phyloP scores from a whole-genome alignment of 1,140 invertebrate genomes.

The Drosophila jambulina region DNA sequence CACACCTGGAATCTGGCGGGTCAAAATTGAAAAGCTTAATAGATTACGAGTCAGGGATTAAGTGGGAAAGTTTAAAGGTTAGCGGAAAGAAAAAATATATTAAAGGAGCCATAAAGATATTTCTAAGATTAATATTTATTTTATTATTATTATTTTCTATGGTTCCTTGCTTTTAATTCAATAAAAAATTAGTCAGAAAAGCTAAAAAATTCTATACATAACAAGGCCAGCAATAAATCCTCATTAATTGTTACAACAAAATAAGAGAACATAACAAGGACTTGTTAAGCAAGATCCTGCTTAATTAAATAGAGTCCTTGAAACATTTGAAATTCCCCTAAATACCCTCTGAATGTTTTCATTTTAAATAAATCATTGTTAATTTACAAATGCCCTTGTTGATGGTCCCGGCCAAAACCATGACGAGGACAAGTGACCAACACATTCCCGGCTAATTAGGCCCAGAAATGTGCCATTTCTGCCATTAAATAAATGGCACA shows the following conservation, averaged over 20 bases:
- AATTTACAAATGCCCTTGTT: constrained; percentile 29
- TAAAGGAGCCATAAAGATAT: background rate
- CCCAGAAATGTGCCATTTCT: constrained; percentile 41
- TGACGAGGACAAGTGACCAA: constrained; percentile 23
- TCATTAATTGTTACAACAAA: background rate
- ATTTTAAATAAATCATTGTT: constrained; percentile 35
- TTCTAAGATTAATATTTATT: background rate
- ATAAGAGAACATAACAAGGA: background rate
- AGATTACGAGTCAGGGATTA: constrained; percentile 24
- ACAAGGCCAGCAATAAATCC: background rate
- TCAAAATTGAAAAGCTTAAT: constrained; percentile 38
- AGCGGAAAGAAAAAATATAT: background rate
- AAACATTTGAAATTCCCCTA: background rate
- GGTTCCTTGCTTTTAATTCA: background rate
- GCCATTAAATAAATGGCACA: constrained; percentile 49
- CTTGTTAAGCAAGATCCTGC: background rate
- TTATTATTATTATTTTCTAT: background rate
- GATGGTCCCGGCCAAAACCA: constrained; percentile 24
- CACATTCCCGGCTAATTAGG: constrained; percentile 43
- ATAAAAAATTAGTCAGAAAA: background rate
- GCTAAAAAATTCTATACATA: background rate
- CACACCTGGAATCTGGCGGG: background rate
- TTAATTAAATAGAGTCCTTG: background rate
- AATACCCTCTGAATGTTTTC: background rate
- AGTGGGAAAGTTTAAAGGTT: constrained; percentile 17